Percentiles rank a stretch among this genome's conserved stretches.
These are phyloP conservation scores for Papilio polyxenes DNA, from an alignment of 1,140 invertebrate genomes.

Conservation along the genomic window DNA sequence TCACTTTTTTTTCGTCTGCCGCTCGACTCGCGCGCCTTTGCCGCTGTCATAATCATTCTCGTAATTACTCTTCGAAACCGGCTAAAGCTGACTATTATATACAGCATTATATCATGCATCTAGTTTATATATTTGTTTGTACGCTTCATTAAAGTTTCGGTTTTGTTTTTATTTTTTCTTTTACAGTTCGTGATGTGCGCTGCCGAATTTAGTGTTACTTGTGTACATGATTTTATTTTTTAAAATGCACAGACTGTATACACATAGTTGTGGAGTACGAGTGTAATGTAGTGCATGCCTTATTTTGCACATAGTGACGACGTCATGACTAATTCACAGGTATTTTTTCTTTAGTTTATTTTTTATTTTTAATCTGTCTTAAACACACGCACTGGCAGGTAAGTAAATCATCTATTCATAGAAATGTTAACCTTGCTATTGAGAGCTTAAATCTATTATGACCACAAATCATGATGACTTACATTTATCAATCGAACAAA, in stretches of 20 bases:
- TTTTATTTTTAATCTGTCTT: slow-evolving; percentile 44
- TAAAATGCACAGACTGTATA: slow-evolving; percentile 75
- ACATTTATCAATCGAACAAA: neutral
- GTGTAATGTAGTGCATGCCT: slow-evolving; percentile 78
- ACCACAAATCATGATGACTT: neutral
- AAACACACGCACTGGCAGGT: slow-evolving; percentile 9
- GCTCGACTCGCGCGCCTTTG: slow-evolving; percentile 62
- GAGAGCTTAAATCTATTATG: slow-evolving; percentile 1
- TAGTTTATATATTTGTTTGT: slow-evolving; percentile 45
- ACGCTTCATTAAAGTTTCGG: slow-evolving; percentile 54
- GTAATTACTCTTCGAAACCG: slow-evolving; percentile 61
- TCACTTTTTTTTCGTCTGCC: slow-evolving; percentile 77
- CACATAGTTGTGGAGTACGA: slow-evolving; percentile 68
- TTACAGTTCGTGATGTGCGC: slow-evolving; percentile 74
- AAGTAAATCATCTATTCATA: neutral
- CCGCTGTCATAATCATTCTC: slow-evolving; percentile 60
- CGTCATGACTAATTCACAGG: slow-evolving; percentile 80
- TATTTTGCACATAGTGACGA: slow-evolving; percentile 71
- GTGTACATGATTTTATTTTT: slow-evolving; percentile 69
- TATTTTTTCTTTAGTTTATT: slow-evolving; percentile 58
- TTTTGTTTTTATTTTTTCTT: slow-evolving; percentile 58
- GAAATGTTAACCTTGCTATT: neutral
- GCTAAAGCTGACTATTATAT: slow-evolving; percentile 47
- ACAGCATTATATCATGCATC: slow-evolving; percentile 44
- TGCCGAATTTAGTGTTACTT: slow-evolving; percentile 70